Conservation (phyloP, 37 sponge, comb jelly and placozoan genomes). For the Oopsacas minuta region DNA sequence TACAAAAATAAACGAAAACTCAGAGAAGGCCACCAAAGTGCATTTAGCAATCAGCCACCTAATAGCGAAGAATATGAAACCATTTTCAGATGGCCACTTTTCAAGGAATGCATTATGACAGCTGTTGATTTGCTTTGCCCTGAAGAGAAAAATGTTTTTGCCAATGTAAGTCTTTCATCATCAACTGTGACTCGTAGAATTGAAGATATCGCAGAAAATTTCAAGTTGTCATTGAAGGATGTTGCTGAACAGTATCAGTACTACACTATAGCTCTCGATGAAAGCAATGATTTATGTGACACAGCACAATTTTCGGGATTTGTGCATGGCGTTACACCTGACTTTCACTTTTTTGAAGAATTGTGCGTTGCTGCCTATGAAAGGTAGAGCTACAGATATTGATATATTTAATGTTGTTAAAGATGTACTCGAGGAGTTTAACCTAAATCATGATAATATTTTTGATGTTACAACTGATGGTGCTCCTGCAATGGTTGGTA, state of each 20-base stretch:
- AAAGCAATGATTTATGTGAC: neutral
- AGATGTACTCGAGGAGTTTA: neutral
- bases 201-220: neutral
- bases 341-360: neutral
- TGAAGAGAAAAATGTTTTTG: neutral
- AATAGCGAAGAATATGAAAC: neutral
- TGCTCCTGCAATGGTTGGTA: conserved; percentile 8
- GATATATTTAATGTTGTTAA: neutral
- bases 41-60: neutral
- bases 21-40: neutral
- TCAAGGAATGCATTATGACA: too few species aligned
- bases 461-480: conserved; percentile 18
- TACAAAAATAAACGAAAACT: too few species aligned
- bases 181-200: neutral
- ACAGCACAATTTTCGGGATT: neutral
- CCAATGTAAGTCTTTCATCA: neutral
- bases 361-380: neutral
- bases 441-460: neutral
- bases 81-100: neutral
- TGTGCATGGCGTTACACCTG: neutral
- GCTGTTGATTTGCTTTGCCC: neutral
- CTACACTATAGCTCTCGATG: neutral
- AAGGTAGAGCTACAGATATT: neutral
- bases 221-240: neutral
- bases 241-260: neutral